phyloP scores from a whole-genome alignment of 2,888 invertebrate genomes.

The Nephrotoma appendiculata region DNA sequence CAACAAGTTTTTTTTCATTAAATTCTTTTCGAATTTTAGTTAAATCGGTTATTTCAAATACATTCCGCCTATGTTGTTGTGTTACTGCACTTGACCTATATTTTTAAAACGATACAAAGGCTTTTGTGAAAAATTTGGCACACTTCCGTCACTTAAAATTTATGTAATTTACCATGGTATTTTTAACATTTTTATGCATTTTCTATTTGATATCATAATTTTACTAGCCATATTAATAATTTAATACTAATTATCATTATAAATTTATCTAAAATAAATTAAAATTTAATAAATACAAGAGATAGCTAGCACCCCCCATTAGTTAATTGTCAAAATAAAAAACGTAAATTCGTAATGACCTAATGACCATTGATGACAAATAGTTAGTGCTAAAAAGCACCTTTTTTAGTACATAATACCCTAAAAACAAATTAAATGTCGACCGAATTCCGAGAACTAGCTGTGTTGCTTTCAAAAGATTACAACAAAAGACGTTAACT shows the following conservation, averaged over 20 bases:
- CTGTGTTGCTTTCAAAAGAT: no score
- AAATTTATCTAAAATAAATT: neutral
- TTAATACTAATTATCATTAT: neutral
- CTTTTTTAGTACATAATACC: no score
- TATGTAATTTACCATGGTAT: neutral
- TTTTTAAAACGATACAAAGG: neutral
- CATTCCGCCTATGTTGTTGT: neutral
- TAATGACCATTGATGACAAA: no score
- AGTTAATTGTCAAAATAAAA: neutral
- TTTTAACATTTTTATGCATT: neutral
- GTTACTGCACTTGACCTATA: neutral
- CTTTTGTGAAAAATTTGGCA: neutral
- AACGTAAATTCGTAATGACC: no score
- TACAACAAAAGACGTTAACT: no score
- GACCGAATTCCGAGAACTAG: no score
- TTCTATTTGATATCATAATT: neutral
- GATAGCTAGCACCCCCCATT: neutral
- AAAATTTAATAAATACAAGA: neutral
- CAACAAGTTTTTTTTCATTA: slow-evolving; percentile 4
- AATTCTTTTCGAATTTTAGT: neutral
- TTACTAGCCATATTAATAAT: neutral
- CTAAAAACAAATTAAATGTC: no score
- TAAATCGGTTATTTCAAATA: neutral
- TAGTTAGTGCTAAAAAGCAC: no score
- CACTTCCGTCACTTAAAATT: neutral